Base-by-base conservation (phyloP, 2,888 invertebrate genomes). In the Melinopterus prodromus region DNA sequence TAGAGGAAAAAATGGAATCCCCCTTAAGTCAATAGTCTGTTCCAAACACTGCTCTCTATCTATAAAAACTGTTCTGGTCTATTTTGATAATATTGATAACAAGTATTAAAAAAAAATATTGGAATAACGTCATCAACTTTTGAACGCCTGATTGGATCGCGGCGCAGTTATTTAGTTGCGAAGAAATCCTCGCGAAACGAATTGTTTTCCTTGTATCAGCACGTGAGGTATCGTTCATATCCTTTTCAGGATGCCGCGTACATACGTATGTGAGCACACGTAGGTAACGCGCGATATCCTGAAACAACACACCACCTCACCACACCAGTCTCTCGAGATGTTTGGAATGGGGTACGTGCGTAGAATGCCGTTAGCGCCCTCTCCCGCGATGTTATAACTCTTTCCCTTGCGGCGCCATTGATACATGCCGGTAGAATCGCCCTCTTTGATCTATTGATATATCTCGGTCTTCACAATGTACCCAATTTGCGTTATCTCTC, bases 301-400 rank as follows among this genome's bases (percentile, higher is more conserved):
- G 85, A 85, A 86, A 86, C 86, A 86, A 85, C 85, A 85, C 53
- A 53, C 53, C 53, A 9, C 53, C 53, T 53, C 53, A 53, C 53
- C 53, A 53, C 53, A 53, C 53, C 53, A 53, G 84, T 83, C 85
- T 83, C 84, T 76, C 71, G 84, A 85, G 85, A 84, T 53, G 53
- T 12, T 84, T 84, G 84, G 83, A 84, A 83, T 83, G 79, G 38
- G 76, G 77, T 82, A 85, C 86, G 86, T 85, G 86, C 78, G 12
- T 70, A 26, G 80, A 82, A 82, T 82, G 70, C 69, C 77, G 77
- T 36, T 71, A 71, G 71, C 74, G 74, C 74, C 36, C 74, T 16
- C 74, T 74, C n/a, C 26, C 35, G 7, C 26, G 16, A 74, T 26
- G 26, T 74, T 53, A 53, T 53, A 53, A 53, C 53, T 53, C 53